A percentile compares a stretch with the other conserved stretches of the same genome.
Evolutionary conservation across 2,888 invertebrate species (phyloP).

Genomic region (Amphipoea lucens): DNA sequence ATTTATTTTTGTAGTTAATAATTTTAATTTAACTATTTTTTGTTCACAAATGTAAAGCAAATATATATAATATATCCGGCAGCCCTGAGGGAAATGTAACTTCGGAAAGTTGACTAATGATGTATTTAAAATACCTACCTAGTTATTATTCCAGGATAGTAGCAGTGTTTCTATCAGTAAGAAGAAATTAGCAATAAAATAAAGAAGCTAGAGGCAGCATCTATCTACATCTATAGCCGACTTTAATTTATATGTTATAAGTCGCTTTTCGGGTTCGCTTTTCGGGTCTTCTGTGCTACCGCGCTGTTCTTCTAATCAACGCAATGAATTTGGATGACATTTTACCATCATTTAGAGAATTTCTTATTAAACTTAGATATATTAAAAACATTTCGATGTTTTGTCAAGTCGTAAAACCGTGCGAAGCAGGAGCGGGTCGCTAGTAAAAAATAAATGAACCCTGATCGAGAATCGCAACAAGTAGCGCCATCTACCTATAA

Average conservation of each 20-base stretch:
- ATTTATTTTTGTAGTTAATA: neutral
- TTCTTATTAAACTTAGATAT: no score
- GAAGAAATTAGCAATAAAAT: neutral
- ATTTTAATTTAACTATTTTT: neutral
- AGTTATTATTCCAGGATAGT: neutral
- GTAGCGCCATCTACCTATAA: conserved; percentile 33
- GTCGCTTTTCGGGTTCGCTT: no score
- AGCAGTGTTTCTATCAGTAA: neutral
- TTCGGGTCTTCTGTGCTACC: neutral
- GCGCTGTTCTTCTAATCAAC: neutral
- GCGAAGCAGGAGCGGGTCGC: neutral
- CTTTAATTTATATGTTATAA: neutral
- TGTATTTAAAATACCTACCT: neutral
- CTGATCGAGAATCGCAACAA: neutral
- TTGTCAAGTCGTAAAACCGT: neutral
- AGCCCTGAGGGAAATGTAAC: neutral
- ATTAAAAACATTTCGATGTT: neutral
- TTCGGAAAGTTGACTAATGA: neutral
- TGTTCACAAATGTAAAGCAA: neutral
- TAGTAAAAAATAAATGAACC: neutral
- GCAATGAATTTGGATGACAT: neutral
- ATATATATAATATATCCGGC: neutral
- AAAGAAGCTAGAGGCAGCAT: neutral
- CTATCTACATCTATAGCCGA: neutral
- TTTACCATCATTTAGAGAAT: neutral